Evolutionary conservation across 2,888 invertebrate species (phyloP).

Genomic region (Carpatolechia fugitivella): DNA sequence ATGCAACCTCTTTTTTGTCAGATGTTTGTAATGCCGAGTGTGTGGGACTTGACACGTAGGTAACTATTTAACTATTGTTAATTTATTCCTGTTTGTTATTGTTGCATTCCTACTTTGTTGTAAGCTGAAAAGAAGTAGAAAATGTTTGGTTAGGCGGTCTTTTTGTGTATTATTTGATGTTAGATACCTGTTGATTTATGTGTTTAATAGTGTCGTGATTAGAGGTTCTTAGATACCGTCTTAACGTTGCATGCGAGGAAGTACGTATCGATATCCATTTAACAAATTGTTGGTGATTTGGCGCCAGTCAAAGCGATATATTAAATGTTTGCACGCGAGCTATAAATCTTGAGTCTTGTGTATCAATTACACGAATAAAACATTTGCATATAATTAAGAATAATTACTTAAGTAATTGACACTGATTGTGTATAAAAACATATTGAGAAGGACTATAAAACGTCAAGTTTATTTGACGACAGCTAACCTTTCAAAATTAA

Average conservation of each 20-base stretch:
- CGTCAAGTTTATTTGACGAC: conserved; percentile 22
- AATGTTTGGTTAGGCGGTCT: conserved; percentile 16
- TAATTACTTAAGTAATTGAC: conserved; percentile 46
- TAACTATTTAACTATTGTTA: conserved; percentile 75
- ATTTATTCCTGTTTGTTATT: conserved; percentile 68
- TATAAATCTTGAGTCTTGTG: conserved; percentile 40
- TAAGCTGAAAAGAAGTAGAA: conserved; percentile 21
- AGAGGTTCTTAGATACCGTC: conserved; percentile 35
- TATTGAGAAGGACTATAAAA: conserved; percentile 41
- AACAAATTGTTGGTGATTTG: conserved; percentile 56
- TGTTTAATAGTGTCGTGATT: conserved; percentile 33
- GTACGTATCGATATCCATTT: conserved; percentile 54
- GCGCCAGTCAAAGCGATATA: conserved; percentile 56
- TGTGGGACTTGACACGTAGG: conserved; percentile 77
- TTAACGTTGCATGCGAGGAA: conserved; percentile 46
- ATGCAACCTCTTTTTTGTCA: conserved; percentile 70
- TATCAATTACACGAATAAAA: conserved; percentile 53
- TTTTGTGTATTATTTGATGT: conserved; percentile 2
- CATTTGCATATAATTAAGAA: conserved; percentile 57
- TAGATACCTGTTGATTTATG: conserved; percentile 9
- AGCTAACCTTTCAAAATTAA: neutral
- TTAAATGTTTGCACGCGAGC: conserved; percentile 66
- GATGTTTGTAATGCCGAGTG: conserved; percentile 75
- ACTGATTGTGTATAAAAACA: conserved; percentile 39
- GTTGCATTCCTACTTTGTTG: conserved; percentile 50